A percentile compares a stretch with the other conserved stretches of the same genome.
Conservation (phyloP, 1,140 invertebrate genomes). For the Drosophila kepulauana region DNA sequence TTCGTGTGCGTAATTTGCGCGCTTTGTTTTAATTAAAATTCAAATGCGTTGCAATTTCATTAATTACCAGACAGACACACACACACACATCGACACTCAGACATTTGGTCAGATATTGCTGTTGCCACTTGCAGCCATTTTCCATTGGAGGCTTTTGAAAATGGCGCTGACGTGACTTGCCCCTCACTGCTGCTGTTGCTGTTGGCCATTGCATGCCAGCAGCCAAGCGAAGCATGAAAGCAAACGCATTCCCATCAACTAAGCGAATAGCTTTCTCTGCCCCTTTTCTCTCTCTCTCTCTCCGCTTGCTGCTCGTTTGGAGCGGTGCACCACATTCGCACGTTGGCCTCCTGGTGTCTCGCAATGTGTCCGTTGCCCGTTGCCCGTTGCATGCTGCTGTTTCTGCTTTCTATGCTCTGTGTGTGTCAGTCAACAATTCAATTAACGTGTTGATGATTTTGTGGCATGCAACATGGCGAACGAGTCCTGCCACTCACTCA, state of each 20-base stretch:
- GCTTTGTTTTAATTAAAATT: conserved; percentile 84
- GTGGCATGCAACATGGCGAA: conserved; percentile 77
- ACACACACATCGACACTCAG: conserved; percentile 23
- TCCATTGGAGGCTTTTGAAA: conserved; percentile 73
- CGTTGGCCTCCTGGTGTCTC: conserved; percentile 46
- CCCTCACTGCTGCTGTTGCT: conserved; percentile 30
- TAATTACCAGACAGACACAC: conserved; percentile 72
- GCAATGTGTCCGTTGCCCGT: background rate
- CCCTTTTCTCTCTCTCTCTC: background rate
- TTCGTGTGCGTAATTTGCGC: conserved; percentile 70
- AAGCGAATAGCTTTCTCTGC: conserved; percentile 36
- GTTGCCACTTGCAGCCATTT: conserved; percentile 77
- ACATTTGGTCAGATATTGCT: conserved; percentile 35
- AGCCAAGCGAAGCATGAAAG: conserved; percentile 75
- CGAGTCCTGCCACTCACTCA: conserved; percentile 46
- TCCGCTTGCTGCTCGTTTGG: conserved; percentile 6
- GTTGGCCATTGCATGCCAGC: conserved; percentile 72
- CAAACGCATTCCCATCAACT: conserved; percentile 76
- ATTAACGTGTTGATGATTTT: conserved; percentile 84
- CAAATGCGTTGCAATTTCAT: conserved; percentile 83
- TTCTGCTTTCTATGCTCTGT: conserved; percentile 26
- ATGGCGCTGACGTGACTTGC: conserved; percentile 73
- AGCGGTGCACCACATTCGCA: conserved; percentile 77
- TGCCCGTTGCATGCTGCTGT: background rate
- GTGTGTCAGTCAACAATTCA: conserved; percentile 84